These are phyloP conservation scores for Bufotes viridis DNA, from an alignment of 2,797 vertebrate species.

Conservation along the genomic window DNA sequence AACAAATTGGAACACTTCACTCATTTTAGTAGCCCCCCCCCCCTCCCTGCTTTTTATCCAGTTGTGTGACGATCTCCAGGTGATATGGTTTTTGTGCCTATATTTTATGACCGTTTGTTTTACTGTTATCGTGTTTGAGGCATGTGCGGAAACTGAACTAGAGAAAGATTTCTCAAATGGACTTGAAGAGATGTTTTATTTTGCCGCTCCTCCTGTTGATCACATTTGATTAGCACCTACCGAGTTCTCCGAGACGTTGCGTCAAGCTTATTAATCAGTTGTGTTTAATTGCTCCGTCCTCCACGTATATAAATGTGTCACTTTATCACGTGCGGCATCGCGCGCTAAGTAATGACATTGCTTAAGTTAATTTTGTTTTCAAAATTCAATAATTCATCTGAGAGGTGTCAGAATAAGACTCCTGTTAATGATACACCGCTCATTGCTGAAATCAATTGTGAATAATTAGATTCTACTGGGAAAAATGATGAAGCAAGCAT, in stretches of 20 bases:
- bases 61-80: too few relatives aligned
- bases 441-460: constrained; percentile 81
- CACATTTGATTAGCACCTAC: not conserved
- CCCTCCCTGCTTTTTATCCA: too few relatives aligned
- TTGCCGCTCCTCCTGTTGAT: not conserved
- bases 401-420: constrained; percentile 77
- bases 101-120: too few relatives aligned
- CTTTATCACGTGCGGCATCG: constrained; percentile 69
- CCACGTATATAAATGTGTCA: constrained; percentile 73
- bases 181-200: too few relatives aligned
- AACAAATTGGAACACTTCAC: too few relatives aligned
- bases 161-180: not conserved
- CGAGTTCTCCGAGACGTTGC: not conserved
- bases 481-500: constrained; percentile 83
- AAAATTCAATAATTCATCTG: constrained; percentile 84
- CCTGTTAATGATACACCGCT: constrained; percentile 82
- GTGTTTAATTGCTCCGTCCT: constrained; percentile 65
- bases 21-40: too few relatives aligned
- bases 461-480: constrained; percentile 82
- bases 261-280: constrained; percentile 8
- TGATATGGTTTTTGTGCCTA: too few relatives aligned
- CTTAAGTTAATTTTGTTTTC: constrained; percentile 82
- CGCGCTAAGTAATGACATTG: constrained; percentile 76
- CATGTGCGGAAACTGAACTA: too few relatives aligned
- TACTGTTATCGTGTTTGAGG: too few relatives aligned